Conservation (phyloP, 2,113 vertebrate species). For the Nipponia nippon region DNA sequence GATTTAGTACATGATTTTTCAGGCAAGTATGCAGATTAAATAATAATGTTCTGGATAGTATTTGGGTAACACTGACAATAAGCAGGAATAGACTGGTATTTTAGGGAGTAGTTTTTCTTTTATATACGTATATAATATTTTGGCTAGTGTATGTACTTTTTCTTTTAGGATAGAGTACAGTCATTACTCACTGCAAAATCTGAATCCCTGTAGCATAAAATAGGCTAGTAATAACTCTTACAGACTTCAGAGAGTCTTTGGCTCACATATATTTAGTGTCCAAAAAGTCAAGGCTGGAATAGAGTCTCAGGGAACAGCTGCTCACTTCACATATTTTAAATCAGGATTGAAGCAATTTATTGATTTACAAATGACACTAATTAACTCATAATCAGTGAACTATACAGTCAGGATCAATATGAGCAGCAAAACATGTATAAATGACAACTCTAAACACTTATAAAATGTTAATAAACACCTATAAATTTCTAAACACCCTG, state of each 20-base stretch:
- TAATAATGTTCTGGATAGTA: neutral
- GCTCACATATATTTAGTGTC: neutral
- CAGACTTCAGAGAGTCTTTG: neutral
- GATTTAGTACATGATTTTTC: neutral
- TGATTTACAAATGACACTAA: neutral
- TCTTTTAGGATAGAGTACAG: neutral
- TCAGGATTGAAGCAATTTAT: neutral
- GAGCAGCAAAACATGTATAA: neutral
- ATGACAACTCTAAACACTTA: neutral
- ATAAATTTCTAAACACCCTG: neutral
- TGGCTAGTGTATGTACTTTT: neutral
- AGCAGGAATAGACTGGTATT: neutral
- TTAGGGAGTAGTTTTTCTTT: neutral
- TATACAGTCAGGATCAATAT: neutral
- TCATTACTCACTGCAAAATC: neutral
- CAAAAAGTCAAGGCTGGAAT: neutral
- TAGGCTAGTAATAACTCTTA: neutral
- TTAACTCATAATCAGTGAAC: neutral
- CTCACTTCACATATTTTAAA: neutral
- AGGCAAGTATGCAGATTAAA: neutral
- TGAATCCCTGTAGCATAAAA: neutral
- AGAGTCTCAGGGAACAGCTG: neutral
- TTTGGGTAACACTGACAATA: neutral
- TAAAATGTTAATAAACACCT: neutral
- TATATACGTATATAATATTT: neutral